Conservation (phyloP, 2,888 invertebrate species). For the Polymixis flavicincta region DNA sequence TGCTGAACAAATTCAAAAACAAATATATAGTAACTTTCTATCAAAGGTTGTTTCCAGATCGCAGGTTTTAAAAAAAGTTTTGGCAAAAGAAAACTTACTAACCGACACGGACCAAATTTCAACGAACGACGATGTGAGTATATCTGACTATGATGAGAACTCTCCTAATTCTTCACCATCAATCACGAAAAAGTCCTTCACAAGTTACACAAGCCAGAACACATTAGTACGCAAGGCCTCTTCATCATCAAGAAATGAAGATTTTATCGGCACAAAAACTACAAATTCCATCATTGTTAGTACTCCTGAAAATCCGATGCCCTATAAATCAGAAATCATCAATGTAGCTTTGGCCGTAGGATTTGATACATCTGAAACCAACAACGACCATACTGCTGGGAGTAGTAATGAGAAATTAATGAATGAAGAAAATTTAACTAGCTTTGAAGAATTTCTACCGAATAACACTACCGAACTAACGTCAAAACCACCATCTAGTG, state of each 20-base stretch:
- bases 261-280: conserved; percentile 49
- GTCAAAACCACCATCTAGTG: conserved; percentile 56
- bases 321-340: conserved; percentile 74
- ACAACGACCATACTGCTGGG: conserved; percentile 10
- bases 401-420: conserved; percentile 67
- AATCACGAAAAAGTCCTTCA: conserved; percentile 63
- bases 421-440: conserved; percentile 42
- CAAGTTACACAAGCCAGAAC: conserved; percentile 73
- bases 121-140: conserved; percentile 38
- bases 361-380: conserved; percentile 55
- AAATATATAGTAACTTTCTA: conserved; percentile 65
- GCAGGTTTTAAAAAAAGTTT: conserved; percentile 72
- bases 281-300: conserved; percentile 62
- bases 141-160: conserved; percentile 55
- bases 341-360: conserved; percentile 77
- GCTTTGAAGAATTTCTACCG: conserved; percentile 41
- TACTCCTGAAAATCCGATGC: conserved; percentile 43
- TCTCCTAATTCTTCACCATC: conserved; percentile 65
- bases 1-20: conserved; percentile 63
- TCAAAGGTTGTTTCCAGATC: conserved; percentile 71
- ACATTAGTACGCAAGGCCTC: conserved; percentile 71
- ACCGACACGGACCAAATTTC: conserved; percentile 56
- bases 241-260: conserved; percentile 60
- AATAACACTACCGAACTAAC: conserved; percentile 50
- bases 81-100: conserved; percentile 75